Base-by-base conservation (phyloP, 2,797 vertebrate species). In the Pyrocephalus nanus region DNA sequence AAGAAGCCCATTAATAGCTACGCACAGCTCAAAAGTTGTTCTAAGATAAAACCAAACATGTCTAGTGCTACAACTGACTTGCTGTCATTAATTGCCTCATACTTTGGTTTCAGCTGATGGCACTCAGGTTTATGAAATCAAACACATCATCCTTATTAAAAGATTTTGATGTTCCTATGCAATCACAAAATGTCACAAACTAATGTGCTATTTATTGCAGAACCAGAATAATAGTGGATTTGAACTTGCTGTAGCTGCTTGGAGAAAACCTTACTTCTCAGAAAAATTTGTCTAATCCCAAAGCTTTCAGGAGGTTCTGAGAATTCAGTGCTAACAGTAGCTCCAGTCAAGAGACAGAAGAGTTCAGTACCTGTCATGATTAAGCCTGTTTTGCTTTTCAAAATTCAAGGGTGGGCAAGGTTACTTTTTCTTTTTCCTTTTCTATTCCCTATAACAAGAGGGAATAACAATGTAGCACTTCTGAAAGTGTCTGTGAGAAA, bases 21-120 rank as follows among this genome's bases (percentile, higher is more conserved):
- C 58, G 47, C 55, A 26, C 64, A 92, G 50, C 77, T 96, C 76
- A 48, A 58, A 96, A 94, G 71, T 77, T 96, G 8, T 86, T 96
- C 54, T 66, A 1, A 86, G 22, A 62, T n/a, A 42, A 79, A 91
- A 13, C 30, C 32, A 47, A 67, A 74, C 2, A 12, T 5, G 4
- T 43, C 40, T 71, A 5, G 12, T 71, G n/a, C 43, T 48, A 10
- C n/a, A 70, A 3, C 7, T 88, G 69, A 61, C 66, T 91, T 84
- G 3, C 42, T 94, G 23, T 8, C 1, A 66, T 67, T 43, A 19
- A 58, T 29, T 76, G 21, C 47, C 15, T 53, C 60, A 14, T 43
- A 29, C 40, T 86, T 73, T 77, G 47, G 20, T 48, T 77, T 93
- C 29, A 57, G 21, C 32, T 93, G 17, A 23, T 47, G 12, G 15